A percentile compares a stretch with the other conserved stretches of the same genome.
Evolutionary conservation across 2,797 vertebrate genomes (phyloP).

Genomic region (Fratercula arctica): DNA sequence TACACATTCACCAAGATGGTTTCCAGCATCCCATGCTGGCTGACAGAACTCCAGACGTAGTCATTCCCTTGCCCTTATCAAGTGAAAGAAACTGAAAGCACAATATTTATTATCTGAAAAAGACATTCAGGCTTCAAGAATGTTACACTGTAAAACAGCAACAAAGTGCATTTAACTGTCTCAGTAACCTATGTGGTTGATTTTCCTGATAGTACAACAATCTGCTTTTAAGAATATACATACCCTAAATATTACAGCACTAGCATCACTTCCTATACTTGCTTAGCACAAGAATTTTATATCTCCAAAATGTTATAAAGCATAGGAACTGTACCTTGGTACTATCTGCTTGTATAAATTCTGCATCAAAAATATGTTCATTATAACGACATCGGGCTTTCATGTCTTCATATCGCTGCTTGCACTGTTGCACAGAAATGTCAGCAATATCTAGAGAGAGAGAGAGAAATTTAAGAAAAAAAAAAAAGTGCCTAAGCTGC

Average conservation of each 20-base stretch:
- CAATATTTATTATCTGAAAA: neutral
- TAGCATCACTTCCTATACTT: neutral
- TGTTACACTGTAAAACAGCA: neutral
- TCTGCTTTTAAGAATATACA: neutral
- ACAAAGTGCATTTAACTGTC: neutral
- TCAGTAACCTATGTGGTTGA: neutral
- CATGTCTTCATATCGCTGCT: slow-evolving; percentile 91
- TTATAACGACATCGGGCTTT: slow-evolving; percentile 80
- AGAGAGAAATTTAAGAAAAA: neutral
- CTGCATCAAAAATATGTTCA: slow-evolving; percentile 87
- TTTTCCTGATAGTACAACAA: neutral
- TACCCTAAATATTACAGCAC: neutral
- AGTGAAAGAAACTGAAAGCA: neutral
- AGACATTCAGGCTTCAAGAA: neutral
- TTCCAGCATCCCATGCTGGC: neutral
- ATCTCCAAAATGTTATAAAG: neutral
- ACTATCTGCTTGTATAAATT: slow-evolving; percentile 94
- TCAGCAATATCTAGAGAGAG: slow-evolving; percentile 86
- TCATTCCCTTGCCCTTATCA: neutral
- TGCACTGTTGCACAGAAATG: slow-evolving; percentile 94
- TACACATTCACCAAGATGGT: neutral
- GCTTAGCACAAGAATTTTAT: neutral
- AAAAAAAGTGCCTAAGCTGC: neutral
- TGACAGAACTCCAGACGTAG: neutral
- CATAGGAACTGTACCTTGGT: slow-evolving; percentile 81